These are phyloP conservation scores for Cyprinus carpio DNA, from an alignment of 2,113 vertebrate genomes.

Conservation along the genomic window DNA sequence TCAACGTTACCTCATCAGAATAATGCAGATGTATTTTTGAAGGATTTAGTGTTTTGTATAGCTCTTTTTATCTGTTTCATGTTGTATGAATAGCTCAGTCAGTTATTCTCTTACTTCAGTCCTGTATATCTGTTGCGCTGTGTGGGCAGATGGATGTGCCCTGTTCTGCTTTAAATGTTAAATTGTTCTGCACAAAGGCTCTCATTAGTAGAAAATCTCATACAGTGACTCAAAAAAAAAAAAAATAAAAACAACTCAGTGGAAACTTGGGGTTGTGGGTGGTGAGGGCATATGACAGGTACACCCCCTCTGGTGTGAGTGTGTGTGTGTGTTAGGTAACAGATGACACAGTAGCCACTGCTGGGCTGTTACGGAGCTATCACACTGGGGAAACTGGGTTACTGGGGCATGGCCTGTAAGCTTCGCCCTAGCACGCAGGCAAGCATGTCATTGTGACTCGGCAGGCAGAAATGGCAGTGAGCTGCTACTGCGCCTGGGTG, in stretches of 20 bases:
- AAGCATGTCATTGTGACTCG: conserved; percentile 83
- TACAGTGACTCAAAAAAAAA: background rate
- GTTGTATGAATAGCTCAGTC: no score
- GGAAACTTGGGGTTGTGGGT: background rate
- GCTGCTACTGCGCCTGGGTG: conserved; percentile 39
- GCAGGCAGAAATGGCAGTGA: conserved; percentile 80
- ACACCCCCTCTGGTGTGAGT: conserved; percentile 12
- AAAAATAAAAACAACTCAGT: background rate
- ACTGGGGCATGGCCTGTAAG: conserved; percentile 91
- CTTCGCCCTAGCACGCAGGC: conserved; percentile 84
- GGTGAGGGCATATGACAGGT: conserved; percentile 22
- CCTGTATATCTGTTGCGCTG: background rate
- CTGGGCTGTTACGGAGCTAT: conserved; percentile 79
- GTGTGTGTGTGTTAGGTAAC: conserved; percentile 75
- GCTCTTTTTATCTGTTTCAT: background rate
- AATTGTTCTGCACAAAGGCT: conserved; percentile 12
- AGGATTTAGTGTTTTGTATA: background rate
- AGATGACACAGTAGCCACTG: conserved; percentile 77
- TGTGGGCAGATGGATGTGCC: background rate
- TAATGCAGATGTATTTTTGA: background rate
- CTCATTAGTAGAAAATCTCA: conserved; percentile 3
- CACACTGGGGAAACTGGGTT: conserved; percentile 87
- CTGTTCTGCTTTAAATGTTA: conserved; percentile 18
- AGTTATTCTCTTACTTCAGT: background rate
- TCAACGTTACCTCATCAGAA: background rate